Conservation (phyloP, 2,113 vertebrate species). For the Agapornis roseicollis region DNA sequence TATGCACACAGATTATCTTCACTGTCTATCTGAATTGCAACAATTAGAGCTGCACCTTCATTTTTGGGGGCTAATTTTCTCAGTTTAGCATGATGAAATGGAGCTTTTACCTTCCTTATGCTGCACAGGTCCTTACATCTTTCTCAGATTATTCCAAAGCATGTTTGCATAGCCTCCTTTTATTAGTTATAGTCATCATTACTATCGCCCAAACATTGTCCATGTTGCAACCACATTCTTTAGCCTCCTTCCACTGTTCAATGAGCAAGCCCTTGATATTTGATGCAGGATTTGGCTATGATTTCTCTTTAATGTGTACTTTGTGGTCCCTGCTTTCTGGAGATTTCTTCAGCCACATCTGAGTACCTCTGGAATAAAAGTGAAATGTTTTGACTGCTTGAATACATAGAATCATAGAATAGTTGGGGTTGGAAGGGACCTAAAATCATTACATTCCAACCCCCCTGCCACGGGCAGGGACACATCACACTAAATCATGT, state of each 20-base stretch:
- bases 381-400: slow-evolving; percentile 11
- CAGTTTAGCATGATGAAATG: neutral
- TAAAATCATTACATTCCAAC: neutral
- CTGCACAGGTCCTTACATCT: neutral
- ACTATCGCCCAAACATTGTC: neutral
- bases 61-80: slow-evolving; percentile 18
- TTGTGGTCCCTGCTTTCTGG: neutral
- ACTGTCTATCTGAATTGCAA: slow-evolving; percentile 1
- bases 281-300: neutral
- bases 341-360: neutral
- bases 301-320: neutral
- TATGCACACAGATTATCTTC: neutral
- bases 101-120: neutral
- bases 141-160: neutral
- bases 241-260: neutral
- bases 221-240: neutral
- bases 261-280: neutral
- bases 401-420: neutral
- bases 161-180: neutral
- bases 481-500: neutral
- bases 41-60: slow-evolving; percentile 9
- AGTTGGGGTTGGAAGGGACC: neutral
- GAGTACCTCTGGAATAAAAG: neutral
- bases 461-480: neutral
- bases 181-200: neutral